Conservation (phyloP, 1,140 invertebrate genomes). For the Stenopsyche tienmushanensis region DNA sequence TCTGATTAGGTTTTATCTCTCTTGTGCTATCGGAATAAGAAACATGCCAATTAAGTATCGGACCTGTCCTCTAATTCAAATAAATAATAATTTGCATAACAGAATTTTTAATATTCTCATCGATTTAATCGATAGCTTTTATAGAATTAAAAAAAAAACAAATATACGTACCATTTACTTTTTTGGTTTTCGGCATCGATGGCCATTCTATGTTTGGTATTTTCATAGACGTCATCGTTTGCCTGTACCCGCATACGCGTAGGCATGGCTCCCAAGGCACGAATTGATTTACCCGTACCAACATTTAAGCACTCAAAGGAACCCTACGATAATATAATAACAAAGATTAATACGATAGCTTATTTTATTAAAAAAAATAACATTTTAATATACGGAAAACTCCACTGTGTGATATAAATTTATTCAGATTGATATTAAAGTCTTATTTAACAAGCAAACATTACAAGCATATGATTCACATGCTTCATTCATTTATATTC, state of each 20-base stretch:
- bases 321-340: slow-evolving; percentile 56
- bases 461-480: too few relatives aligned
- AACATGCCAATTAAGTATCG: background rate
- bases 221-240: slow-evolving; percentile 92
- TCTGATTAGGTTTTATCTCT: slow-evolving; percentile 87
- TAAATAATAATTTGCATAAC: background rate
- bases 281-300: slow-evolving; percentile 62
- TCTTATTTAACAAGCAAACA: too few relatives aligned
- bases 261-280: slow-evolving; percentile 78
- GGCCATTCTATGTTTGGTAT: slow-evolving; percentile 85
- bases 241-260: slow-evolving; percentile 87
- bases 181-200: slow-evolving; percentile 86
- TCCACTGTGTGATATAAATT: too few relatives aligned
- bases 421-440: too few relatives aligned
- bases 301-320: slow-evolving; percentile 90
- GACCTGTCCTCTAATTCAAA: too few relatives aligned
- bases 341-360: too few relatives aligned
- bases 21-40: slow-evolving; percentile 65
- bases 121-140: slow-evolving; percentile 1
- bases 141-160: slow-evolving; percentile 14
- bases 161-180: slow-evolving; percentile 76
- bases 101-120: background rate
- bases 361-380: too few relatives aligned
- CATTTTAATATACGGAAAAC: too few relatives aligned
- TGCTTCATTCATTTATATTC: too few relatives aligned